Evolutionary conservation across 1,140 invertebrate species (phyloP).

Genomic region (Danaus melanippus): DNA sequence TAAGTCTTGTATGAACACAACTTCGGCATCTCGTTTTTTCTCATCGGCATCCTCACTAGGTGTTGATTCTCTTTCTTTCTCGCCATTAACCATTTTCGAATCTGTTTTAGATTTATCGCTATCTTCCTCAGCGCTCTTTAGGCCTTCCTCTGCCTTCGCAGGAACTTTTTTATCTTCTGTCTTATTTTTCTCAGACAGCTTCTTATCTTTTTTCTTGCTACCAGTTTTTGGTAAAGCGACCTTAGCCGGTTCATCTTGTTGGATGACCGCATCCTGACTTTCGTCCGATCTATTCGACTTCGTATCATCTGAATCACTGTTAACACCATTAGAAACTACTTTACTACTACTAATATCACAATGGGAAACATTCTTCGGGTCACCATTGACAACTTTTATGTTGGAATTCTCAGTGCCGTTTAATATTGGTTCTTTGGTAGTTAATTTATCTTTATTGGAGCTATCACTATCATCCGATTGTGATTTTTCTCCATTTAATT

Average conservation of each 20-base stretch:
- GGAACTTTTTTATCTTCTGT: constrained; percentile 36
- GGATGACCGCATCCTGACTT: constrained; percentile 27
- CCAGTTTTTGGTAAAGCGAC: constrained; percentile 33
- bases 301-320: constrained; percentile 55
- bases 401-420: constrained; percentile 49
- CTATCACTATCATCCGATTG: constrained; percentile 37
- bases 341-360: constrained; percentile 71
- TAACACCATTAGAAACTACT: constrained; percentile 65
- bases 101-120: constrained; percentile 31
- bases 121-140: constrained; percentile 37
- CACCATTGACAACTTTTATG: constrained; percentile 53
- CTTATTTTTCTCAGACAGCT: constrained; percentile 34
- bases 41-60: constrained; percentile 74
- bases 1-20: constrained; percentile 94
- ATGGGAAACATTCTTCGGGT: constrained; percentile 54
- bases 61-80: constrained; percentile 59
- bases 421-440: constrained; percentile 62
- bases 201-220: constrained; percentile 56
- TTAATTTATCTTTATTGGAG: constrained; percentile 43
- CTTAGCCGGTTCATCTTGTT: constrained; percentile 29
- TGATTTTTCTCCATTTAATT: constrained; percentile 46
- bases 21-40: constrained; percentile 81
- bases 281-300: constrained; percentile 58
- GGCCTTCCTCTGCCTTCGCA: constrained; percentile 23
- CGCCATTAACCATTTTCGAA: constrained; percentile 54